Conservation (phyloP, 2,797 vertebrate species). For the Coranthus polyacanthus region DNA sequence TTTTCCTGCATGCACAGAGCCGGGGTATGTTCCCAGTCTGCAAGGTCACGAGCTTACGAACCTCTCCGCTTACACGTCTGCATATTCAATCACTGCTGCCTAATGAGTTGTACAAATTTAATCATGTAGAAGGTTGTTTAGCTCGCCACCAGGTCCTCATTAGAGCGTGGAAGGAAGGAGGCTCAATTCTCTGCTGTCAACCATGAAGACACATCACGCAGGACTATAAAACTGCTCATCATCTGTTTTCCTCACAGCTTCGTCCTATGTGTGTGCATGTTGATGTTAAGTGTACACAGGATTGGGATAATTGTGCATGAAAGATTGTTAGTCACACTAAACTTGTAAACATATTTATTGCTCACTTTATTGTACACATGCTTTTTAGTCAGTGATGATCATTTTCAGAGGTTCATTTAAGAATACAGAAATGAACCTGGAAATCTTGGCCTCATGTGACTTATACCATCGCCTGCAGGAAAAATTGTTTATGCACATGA, state of each 20-base stretch:
- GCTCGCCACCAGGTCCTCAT: slow-evolving; percentile 42
- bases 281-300: slow-evolving; percentile 15
- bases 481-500: slow-evolving; percentile 8
- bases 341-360: slow-evolving; percentile 32
- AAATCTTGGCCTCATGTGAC: not conserved
- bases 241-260: slow-evolving; percentile 10
- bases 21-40: slow-evolving; percentile 10
- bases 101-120: slow-evolving; percentile 74
- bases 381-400: not conserved
- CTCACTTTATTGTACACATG: not conserved
- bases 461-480: slow-evolving; percentile 11
- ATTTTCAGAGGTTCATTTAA: not conserved
- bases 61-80: slow-evolving; percentile 25
- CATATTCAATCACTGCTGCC: slow-evolving; percentile 65
- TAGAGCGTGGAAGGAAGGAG: slow-evolving; percentile 14
- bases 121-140: slow-evolving; percentile 67
- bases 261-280: not conserved
- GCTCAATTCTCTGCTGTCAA: slow-evolving; percentile 26
- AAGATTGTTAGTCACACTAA: slow-evolving; percentile 26
- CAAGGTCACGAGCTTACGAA: slow-evolving; percentile 56
- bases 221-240: slow-evolving; percentile 18
- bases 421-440: not conserved
- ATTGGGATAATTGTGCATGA: no score
- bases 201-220: not conserved
- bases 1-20: slow-evolving; percentile 13